Base-by-base conservation (phyloP, 2,888 invertebrate genomes). In the Schrankia costaestrigalis region DNA sequence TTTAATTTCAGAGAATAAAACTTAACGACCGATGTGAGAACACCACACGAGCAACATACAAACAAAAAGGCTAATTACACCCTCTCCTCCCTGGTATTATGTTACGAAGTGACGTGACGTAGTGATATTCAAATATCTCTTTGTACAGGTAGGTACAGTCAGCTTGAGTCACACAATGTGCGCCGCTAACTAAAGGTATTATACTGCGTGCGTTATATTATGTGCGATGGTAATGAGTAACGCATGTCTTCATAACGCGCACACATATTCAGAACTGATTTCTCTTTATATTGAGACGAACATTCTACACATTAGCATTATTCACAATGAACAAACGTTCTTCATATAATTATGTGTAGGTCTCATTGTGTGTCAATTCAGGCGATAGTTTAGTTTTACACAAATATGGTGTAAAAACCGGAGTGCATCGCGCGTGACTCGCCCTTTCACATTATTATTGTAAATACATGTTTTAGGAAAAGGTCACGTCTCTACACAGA, bases 221-320 rank as follows among this genome's bases (percentile, higher is more conserved):
- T 35, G 27, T 34, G 35, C 4, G 38, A 42, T 51, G 40, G 25
- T 45, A 45, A 46, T 51, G 35, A 48, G 40, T 34, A 38, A 41
- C 36, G 35, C 39, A 33, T 35, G 21, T 48, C 26, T 34, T 45
- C 26, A 41, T 42, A 29, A 25, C 25, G 19, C 14, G 6, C 14
- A 29, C 18, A 31, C 30, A 40, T 54, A 37, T 36, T 25, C 31
- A 41, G 34, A 39, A 35, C 33, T 24, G 22, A 32, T 33, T 39
- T 22, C 32, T 19, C 29, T 35, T 46, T 26, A 14, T 12, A 26
- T 22, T 9, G 14, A 34, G 26, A 11, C 34, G 18, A n/a, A n/a
- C n/a, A n/a, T n/a, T n/a, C n/a, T n/a, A n/a, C n/a, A n/a, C n/a
- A n/a, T n/a, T n/a, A n/a, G n/a, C n/a, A n/a, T n/a, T n/a, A n/a